These are phyloP conservation scores for Emydocephalus ijimae DNA, from an alignment of 2,113 vertebrate genomes.

Conservation along the genomic window DNA sequence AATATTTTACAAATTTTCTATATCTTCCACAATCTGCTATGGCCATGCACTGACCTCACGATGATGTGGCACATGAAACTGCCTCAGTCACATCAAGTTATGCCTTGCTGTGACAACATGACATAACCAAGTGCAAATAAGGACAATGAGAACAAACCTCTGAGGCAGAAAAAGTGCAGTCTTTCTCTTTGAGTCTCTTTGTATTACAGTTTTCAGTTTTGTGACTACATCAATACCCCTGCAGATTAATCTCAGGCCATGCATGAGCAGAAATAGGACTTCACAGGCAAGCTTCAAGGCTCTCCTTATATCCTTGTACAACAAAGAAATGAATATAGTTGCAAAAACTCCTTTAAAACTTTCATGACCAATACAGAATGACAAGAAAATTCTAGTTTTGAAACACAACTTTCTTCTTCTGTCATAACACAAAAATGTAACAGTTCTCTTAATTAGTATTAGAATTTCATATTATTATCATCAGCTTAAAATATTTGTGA, in stretches of 20 bases:
- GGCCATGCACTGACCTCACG: constrained; percentile 47
- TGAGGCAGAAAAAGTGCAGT: constrained; percentile 32
- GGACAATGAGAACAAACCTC: constrained; percentile 49
- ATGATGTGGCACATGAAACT: constrained; percentile 61
- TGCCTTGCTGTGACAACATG: constrained; percentile 47
- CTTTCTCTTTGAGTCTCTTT: constrained; percentile 36
- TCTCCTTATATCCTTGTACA: not conserved
- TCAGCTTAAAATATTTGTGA: not conserved
- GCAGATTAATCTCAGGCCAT: not conserved
- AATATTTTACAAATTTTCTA: constrained; percentile 35
- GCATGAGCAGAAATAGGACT: not conserved
- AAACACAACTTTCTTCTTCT: not conserved
- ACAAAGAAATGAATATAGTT: not conserved
- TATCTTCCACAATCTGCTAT: not conserved
- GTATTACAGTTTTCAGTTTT: not conserved
- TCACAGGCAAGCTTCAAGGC: not conserved
- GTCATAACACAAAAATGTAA: not conserved
- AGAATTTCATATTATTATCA: not conserved
- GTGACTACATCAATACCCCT: not conserved
- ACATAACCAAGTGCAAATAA: constrained; percentile 65
- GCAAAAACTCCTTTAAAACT: not conserved
- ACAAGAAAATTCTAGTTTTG: not conserved
- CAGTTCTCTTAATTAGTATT: not conserved
- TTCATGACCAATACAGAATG: not conserved
- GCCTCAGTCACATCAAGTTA: constrained; percentile 66